phyloP scores from a whole-genome alignment of 1,140 invertebrate genomes.

The Rhyacophila brunnea region DNA sequence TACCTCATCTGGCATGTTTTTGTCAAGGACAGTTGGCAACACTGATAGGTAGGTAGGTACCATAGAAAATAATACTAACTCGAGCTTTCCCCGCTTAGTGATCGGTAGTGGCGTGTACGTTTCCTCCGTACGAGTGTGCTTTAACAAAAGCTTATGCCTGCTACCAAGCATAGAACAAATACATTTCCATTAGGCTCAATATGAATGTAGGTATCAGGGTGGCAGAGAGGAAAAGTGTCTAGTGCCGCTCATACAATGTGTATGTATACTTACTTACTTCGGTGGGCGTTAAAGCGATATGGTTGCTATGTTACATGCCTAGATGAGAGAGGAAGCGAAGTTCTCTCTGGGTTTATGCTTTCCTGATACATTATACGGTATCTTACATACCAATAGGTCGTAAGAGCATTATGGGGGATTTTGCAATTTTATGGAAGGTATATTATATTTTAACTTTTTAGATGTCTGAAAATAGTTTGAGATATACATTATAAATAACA shows the following conservation, averaged over 20 bases:
- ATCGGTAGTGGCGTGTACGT: neutral
- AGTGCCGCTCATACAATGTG: neutral
- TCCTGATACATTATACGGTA: constrained; percentile 1
- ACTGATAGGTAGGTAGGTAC: too few relatives aligned
- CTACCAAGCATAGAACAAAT: constrained; percentile 17
- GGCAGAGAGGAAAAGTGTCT: constrained; percentile 22
- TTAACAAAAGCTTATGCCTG: constrained; percentile 19
- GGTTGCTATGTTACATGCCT: neutral
- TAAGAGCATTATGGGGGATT: neutral
- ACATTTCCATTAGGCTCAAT: constrained; percentile 28
- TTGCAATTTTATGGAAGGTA: neutral
- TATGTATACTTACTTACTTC: too few relatives aligned
- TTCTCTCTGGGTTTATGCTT: neutral
- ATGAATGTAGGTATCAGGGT: constrained; percentile 4
- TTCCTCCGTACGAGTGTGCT: neutral
- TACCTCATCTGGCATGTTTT: too few relatives aligned
- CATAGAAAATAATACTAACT: neutral
- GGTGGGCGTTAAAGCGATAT: constrained; percentile 14
- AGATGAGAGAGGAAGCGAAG: neutral
- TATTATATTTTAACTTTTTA: too few relatives aligned
- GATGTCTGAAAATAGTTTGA: too few relatives aligned
- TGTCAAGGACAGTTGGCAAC: too few relatives aligned
- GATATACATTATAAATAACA: too few relatives aligned
- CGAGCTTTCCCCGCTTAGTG: neutral
- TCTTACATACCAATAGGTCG: neutral